These are phyloP conservation scores for Vespertilio murinus DNA, from an alignment of 2,797 vertebrate species.

Conservation along the genomic window DNA sequence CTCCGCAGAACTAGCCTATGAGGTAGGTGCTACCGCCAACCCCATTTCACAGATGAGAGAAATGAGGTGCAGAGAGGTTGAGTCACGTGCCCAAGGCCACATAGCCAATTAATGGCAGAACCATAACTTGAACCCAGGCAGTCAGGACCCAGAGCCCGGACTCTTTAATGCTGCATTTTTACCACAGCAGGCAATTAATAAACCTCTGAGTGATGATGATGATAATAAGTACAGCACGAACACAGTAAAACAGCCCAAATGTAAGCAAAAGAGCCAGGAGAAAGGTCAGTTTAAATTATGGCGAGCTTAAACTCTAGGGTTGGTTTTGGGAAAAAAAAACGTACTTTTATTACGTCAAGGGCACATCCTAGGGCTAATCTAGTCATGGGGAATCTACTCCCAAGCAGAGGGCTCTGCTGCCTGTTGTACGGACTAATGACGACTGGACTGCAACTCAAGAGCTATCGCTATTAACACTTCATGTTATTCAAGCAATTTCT, in stretches of 20 bases:
- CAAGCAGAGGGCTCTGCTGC: neutral
- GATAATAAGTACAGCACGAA: neutral
- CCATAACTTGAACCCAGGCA: neutral
- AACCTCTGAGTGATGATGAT: neutral
- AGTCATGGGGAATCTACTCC: neutral
- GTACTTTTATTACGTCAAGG: neutral
- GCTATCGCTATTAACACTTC: neutral
- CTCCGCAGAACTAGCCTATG: neutral
- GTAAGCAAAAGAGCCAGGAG: slow-evolving; percentile 26
- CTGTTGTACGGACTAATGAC: neutral
- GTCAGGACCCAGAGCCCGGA: neutral
- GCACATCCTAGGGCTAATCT: neutral
- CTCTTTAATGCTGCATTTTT: neutral
- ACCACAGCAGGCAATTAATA: neutral
- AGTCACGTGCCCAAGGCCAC: neutral
- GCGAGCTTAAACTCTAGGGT: neutral
- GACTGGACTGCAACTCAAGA: neutral
- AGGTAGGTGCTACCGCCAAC: neutral
- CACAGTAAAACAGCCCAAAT: neutral
- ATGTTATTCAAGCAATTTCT: neutral
- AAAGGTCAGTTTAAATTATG: neutral
- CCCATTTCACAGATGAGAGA: neutral
- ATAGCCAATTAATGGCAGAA: neutral
- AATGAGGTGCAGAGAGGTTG: neutral
- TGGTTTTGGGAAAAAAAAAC: neutral